Evolutionary conservation across 1,140 invertebrate genomes (phyloP), one percentile per base, ranked within the genome.

Genomic region (Brachionus manjavacas): DNA sequence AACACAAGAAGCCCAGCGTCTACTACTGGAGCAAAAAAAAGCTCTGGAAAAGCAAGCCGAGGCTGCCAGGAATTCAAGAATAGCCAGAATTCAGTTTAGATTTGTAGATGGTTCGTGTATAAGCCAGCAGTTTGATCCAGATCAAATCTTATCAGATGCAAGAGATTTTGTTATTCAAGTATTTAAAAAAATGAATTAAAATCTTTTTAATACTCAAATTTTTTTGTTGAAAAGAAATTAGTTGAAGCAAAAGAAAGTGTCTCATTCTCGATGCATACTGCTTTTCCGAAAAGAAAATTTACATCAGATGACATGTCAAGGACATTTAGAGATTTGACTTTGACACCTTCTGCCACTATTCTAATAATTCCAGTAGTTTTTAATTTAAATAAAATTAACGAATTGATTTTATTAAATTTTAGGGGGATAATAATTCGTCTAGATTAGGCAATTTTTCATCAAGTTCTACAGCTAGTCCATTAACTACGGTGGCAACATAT

Each of bases 331-430:
- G 92, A 93, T 46, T 88, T 96, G 64, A 91, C 93, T 85, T 90
- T 96, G 64, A 92, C 93, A 72, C 95, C 95, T 0, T 94, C 93
- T 66, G 93, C 94, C 23, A 93, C 94, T 1, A 88, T 96, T 49
- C 91, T 95, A 64, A 93, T 96, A 83, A 88, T 95, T 76, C 92
- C 93, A 8, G 88, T 92, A 85, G 91, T 90, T 87, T 12, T 31
- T 3, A 16, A 11, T 39, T 6, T 35, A 6, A 35, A 7, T 35
- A 6, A 35, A 35, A 35, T 35, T 35, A 35, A 35, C 7, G 7
- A 35, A 35, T 35, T 35, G 0, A 35, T 35, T n/a, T 60, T 4
- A 55, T 25, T 25, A 31, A 4, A 6, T 66, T 28, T 66, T 11
- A 78, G 28, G 28, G 3, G 49, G 39, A 78, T 28, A 49, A 41